Evolutionary conservation across 2,113 vertebrate genomes (phyloP).

Genomic region (Lepus europaeus): DNA sequence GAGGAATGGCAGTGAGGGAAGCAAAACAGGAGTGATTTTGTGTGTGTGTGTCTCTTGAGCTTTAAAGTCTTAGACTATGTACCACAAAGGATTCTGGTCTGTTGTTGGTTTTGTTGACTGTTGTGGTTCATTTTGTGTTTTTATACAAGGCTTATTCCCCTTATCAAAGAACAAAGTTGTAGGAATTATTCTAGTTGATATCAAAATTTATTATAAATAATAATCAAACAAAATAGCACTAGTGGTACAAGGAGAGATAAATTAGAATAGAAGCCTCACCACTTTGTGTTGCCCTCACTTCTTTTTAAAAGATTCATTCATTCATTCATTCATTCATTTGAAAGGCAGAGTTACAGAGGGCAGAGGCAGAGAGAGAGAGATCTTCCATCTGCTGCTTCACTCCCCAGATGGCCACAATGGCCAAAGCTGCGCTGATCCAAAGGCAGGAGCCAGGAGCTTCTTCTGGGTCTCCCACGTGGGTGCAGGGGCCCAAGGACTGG

Average conservation of each 20-base stretch:
- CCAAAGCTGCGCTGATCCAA: no score
- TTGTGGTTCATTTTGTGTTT: not conserved
- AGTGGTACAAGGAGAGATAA: not conserved
- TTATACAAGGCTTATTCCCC: not conserved
- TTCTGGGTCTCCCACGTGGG: no score
- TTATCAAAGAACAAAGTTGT: not conserved
- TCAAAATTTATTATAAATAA: not conserved
- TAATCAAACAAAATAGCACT: not conserved
- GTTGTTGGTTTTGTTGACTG: not conserved
- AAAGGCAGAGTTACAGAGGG: no score
- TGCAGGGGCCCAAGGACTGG: no score
- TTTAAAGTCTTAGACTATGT: not conserved
- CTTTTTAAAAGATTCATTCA: no score
- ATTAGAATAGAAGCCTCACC: not conserved
- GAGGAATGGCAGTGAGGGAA: fast-evolving
- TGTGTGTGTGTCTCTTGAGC: not conserved
- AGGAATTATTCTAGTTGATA: not conserved
- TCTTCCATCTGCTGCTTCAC: no score
- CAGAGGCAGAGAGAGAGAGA: no score
- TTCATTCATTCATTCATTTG: no score
- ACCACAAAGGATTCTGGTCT: not conserved
- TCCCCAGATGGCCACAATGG: no score
- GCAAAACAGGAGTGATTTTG: not conserved
- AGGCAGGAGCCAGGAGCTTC: no score
- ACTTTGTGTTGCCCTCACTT: not conserved